These are phyloP conservation scores for Pseudanteris insignis DNA, from an alignment of 2,888 invertebrate species.

Conservation along the genomic window DNA sequence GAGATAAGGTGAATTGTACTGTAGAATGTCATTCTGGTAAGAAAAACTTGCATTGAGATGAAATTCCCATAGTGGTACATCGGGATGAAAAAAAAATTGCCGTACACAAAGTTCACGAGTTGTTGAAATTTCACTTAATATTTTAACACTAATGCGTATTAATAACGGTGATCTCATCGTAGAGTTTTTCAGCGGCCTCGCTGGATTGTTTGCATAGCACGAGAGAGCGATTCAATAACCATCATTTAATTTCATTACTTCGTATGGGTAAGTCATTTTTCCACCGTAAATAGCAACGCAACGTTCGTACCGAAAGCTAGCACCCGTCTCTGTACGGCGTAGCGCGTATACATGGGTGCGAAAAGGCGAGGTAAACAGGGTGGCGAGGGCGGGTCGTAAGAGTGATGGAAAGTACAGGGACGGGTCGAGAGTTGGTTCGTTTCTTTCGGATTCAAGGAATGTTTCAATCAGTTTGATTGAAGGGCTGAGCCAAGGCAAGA, in stretches of 20 bases:
- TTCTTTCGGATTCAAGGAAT: slow-evolving; percentile 67
- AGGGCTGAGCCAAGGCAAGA: slow-evolving; percentile 66
- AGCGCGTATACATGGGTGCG: slow-evolving; percentile 39
- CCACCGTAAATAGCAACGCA: slow-evolving; percentile 13
- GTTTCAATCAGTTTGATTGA: slow-evolving; percentile 68
- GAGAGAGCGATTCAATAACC: no score
- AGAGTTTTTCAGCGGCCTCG: no score
- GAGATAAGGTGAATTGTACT: no score
- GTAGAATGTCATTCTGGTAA: no score
- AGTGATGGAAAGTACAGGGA: slow-evolving; percentile 26
- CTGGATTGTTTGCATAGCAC: no score
- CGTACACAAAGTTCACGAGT: no score
- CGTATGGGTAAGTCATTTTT: slow-evolving; percentile 21
- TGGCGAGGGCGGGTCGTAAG: slow-evolving; percentile 20
- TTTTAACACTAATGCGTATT: no score
- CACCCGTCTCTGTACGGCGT: slow-evolving; percentile 5
- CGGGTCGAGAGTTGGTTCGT: slow-evolving; percentile 57
- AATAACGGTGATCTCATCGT: no score
- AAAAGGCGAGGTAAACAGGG: slow-evolving; percentile 17
- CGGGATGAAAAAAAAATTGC: no score
- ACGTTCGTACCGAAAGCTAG: slow-evolving; percentile 15
- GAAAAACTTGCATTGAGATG: no score
- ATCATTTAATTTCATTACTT: slow-evolving; percentile 21
- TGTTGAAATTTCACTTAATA: no score
- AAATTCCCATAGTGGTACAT: no score